Conservation (phyloP, 2,888 invertebrate species). For the Globia sparganii region DNA sequence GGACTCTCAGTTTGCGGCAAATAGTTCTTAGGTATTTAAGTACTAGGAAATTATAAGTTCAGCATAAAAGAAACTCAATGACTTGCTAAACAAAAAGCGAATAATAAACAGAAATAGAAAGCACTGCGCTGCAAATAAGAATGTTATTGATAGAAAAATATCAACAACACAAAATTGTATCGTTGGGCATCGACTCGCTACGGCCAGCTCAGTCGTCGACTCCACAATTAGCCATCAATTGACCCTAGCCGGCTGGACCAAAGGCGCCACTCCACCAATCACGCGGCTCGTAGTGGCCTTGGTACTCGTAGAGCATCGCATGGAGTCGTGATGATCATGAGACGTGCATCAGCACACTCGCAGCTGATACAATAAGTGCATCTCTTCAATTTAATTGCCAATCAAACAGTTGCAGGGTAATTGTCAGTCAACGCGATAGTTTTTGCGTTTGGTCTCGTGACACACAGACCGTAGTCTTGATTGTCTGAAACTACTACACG, state of each 20-base stretch:
- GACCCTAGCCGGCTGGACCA: constrained; percentile 81
- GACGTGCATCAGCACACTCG: constrained; percentile 43
- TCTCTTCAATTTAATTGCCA: constrained; percentile 49
- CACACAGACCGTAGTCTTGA: constrained; percentile 15
- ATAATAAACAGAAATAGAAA: constrained; percentile 52
- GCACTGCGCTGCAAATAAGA: constrained; percentile 43
- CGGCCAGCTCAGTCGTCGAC: constrained; percentile 69
- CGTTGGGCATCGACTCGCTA: constrained; percentile 78
- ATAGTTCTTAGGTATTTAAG: constrained; percentile 40
- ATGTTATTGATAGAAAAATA: constrained; percentile 73
- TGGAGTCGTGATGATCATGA: constrained; percentile 67
- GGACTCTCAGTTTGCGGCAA: constrained; percentile 30
- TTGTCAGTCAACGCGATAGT: constrained; percentile 33
- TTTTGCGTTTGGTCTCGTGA: constrained; percentile 41
- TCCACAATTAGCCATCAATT: constrained; percentile 87
- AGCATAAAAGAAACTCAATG: constrained; percentile 52
- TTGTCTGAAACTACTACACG: background rate
- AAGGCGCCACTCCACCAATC: constrained; percentile 74
- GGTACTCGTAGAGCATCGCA: constrained; percentile 64
- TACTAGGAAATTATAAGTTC: constrained; percentile 2
- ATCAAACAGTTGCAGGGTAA: constrained; percentile 48
- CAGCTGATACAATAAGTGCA: constrained; percentile 44
- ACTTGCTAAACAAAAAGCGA: constrained; percentile 30
- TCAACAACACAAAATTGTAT: constrained; percentile 62
- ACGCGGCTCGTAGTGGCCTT: constrained; percentile 73